Conservation (phyloP, 2,113 vertebrate genomes). For the Alligator mississippiensis region DNA sequence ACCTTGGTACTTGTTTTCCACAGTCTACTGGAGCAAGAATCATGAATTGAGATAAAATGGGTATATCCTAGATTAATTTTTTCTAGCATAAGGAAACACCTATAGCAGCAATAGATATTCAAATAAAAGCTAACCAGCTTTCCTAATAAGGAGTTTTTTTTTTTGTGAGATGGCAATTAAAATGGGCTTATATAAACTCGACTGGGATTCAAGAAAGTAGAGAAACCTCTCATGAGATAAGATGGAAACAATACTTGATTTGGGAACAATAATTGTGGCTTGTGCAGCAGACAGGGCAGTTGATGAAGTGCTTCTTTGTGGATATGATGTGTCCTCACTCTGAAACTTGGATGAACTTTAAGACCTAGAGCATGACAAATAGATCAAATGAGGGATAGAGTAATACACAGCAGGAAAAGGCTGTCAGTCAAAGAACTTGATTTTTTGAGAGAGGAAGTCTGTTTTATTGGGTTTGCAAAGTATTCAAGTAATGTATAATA, state of each 20-base stretch:
- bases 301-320: neutral
- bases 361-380: neutral
- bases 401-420: neutral
- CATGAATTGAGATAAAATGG: too few species aligned
- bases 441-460: too few species aligned
- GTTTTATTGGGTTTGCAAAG: too few species aligned
- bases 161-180: neutral
- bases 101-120: neutral
- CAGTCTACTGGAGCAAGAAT: accelerated
- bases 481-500: too few species aligned
- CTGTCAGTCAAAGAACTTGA: neutral
- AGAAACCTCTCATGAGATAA: neutral
- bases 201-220: neutral
- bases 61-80: neutral
- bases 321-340: neutral
- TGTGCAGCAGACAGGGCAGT: neutral
- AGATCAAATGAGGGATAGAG: neutral
- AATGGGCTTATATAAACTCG: neutral
- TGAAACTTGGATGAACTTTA: neutral
- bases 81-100: neutral
- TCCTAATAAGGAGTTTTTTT: neutral
- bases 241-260: neutral
- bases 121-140: neutral
- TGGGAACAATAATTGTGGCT: neutral
- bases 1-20: neutral